These are phyloP conservation scores for Aulostomus chinensis DNA, from an alignment of 2,797 vertebrate genomes.

Conservation along the genomic window DNA sequence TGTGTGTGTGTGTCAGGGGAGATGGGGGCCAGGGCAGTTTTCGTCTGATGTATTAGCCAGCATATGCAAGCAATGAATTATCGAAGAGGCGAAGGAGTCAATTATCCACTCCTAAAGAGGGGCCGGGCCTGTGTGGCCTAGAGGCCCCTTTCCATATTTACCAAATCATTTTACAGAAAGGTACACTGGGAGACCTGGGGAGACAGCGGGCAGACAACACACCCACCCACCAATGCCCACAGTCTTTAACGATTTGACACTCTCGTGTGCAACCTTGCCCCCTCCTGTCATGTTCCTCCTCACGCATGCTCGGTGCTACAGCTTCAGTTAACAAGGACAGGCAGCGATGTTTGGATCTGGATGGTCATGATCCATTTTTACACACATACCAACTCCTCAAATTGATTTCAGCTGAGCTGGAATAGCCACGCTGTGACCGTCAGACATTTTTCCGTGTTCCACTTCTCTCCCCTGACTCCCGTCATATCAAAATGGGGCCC, in stretches of 20 bases:
- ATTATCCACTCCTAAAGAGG: slow-evolving; percentile 94
- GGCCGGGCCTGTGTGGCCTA: slow-evolving; percentile 85
- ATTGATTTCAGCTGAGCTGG: slow-evolving; percentile 67
- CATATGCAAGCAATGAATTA: slow-evolving; percentile 93
- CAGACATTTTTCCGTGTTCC: slow-evolving; percentile 76
- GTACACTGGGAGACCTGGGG: slow-evolving; percentile 69
- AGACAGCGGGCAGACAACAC: slow-evolving; percentile 33
- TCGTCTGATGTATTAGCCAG: slow-evolving; percentile 94
- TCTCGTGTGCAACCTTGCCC: slow-evolving; percentile 9
- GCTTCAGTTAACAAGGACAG: slow-evolving; percentile 51
- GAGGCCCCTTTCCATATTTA: slow-evolving; percentile 92
- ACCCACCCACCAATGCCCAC: slow-evolving; percentile 4
- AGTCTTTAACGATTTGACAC: slow-evolving; percentile 6
- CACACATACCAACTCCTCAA: slow-evolving; percentile 60
- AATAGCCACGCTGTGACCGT: slow-evolving; percentile 71
- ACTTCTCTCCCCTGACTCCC: slow-evolving; percentile 81
- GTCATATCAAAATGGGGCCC: slow-evolving; percentile 77
- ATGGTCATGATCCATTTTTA: slow-evolving; percentile 85
- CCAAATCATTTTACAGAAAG: slow-evolving; percentile 88
- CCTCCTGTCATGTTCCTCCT: slow-evolving; percentile 2
- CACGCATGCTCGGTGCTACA: slow-evolving; percentile 35
- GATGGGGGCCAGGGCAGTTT: slow-evolving; percentile 77
- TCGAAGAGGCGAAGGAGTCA: slow-evolving; percentile 98
- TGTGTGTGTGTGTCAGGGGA: slow-evolving; percentile 57
- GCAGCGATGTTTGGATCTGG: slow-evolving; percentile 72